These are phyloP conservation scores for Gopherus evgoodei DNA, from an alignment of 2,113 vertebrate species.

Conservation along the genomic window DNA sequence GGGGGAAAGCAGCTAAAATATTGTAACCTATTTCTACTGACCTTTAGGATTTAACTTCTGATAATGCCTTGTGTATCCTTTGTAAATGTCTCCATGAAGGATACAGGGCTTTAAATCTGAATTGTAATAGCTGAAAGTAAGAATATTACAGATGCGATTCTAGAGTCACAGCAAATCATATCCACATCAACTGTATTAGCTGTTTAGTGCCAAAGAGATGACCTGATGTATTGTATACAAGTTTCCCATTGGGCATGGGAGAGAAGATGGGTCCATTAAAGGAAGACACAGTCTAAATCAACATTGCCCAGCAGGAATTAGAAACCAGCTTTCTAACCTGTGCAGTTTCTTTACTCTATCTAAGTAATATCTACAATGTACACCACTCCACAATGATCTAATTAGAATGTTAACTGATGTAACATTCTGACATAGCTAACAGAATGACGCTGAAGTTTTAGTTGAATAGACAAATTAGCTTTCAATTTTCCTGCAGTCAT, in stretches of 20 bases:
- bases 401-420: conserved; percentile 68
- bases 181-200: neutral
- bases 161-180: neutral
- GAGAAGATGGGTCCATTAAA: neutral
- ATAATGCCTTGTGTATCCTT: neutral
- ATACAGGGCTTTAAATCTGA: neutral
- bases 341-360: conserved; percentile 3
- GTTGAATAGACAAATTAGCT: conserved; percentile 78
- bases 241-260: neutral
- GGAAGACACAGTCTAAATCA: neutral
- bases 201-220: neutral
- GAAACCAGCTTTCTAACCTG: conserved; percentile 9
- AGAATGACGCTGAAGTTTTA: conserved; percentile 62
- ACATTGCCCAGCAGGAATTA: neutral
- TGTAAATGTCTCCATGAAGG: neutral
- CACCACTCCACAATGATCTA: conserved; percentile 51
- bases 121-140: neutral
- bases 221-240: neutral
- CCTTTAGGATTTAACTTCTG: conserved; percentile 17
- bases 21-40: neutral
- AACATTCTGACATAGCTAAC: conserved; percentile 56
- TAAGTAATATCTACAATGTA: neutral
- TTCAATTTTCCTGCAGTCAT: conserved; percentile 77
- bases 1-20: conserved; percentile 33
- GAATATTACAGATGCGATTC: neutral